Percentiles rank a stretch among this genome's conserved stretches.
phyloP scores from a whole-genome alignment of 1,140 invertebrate species.

The Atta texana region DNA sequence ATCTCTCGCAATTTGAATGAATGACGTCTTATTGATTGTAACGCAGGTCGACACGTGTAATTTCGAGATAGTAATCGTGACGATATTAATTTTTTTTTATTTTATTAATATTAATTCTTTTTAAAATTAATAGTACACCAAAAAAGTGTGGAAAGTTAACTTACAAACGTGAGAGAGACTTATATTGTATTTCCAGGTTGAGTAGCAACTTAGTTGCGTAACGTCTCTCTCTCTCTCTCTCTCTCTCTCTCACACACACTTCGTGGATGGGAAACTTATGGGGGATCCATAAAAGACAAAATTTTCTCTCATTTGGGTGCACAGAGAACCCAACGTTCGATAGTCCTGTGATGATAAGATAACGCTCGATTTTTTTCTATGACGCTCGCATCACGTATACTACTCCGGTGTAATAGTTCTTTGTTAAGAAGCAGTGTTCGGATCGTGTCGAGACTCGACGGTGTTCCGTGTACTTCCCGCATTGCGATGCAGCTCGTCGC shows the following conservation, averaged over 20 bases:
- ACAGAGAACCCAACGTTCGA: not conserved
- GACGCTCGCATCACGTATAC: not conserved
- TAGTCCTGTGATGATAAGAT: slow-evolving; percentile 65
- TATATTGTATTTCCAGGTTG: slow-evolving; percentile 61
- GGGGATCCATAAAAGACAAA: slow-evolving; percentile 32
- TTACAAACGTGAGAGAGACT: slow-evolving; percentile 57
- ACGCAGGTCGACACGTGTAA: not conserved
- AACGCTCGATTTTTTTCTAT: slow-evolving; percentile 49
- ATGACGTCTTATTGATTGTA: not conserved
- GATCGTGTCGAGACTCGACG: slow-evolving; percentile 23
- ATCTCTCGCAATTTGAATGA: not conserved
- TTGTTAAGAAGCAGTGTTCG: slow-evolving; percentile 48
- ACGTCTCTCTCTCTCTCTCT: not conserved
- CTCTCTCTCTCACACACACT: no score
- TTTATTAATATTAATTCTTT: no score
- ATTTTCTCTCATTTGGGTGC: slow-evolving; percentile 11
- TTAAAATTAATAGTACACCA: slow-evolving; percentile 19
- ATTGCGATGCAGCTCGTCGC: slow-evolving; percentile 27
- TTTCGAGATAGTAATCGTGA: slow-evolving; percentile 3
- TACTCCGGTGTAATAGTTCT: slow-evolving; percentile 1
- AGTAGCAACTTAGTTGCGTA: not conserved
- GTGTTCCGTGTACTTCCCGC: not conserved
- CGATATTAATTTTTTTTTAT: slow-evolving; percentile 7
- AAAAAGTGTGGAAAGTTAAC: not conserved
- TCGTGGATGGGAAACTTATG: slow-evolving; percentile 35